These are phyloP conservation scores for Gryllus bimaculatus DNA, from an alignment of 1,140 invertebrate species.

Conservation along the genomic window DNA sequence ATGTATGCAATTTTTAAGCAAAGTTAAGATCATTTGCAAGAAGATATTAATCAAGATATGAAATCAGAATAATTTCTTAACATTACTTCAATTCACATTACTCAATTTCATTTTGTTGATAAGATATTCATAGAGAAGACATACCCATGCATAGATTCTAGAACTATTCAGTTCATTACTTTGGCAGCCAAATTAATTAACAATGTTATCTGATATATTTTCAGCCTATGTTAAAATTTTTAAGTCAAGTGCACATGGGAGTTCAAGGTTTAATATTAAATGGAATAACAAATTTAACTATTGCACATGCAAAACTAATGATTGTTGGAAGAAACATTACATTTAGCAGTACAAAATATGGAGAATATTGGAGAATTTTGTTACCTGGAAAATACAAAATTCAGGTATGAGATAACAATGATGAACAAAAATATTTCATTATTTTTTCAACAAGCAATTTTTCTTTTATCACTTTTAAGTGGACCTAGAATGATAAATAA, in stretches of 20 bases:
- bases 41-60: neutral
- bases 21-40: neutral
- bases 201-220: slow-evolving; percentile 23
- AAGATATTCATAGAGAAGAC: neutral
- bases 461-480: too few relatives aligned
- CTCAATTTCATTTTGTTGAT: too few relatives aligned
- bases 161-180: too few relatives aligned
- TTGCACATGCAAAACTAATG: slow-evolving; percentile 34
- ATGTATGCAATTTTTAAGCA: neutral
- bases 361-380: slow-evolving; percentile 37
- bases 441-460: too few relatives aligned
- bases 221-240: slow-evolving; percentile 32
- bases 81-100: neutral
- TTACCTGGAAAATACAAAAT: slow-evolving; percentile 35
- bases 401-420: slow-evolving; percentile 22
- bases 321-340: slow-evolving; percentile 35
- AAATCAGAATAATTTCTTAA: neutral
- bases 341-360: slow-evolving; percentile 27
- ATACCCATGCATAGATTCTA: neutral
- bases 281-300: slow-evolving; percentile 29
- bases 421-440: neutral
- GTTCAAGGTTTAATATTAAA: slow-evolving; percentile 40
- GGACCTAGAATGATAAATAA: too few relatives aligned
- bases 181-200: too few relatives aligned
- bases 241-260: slow-evolving; percentile 34